phyloP scores from a whole-genome alignment of 2,797 vertebrate genomes.

The Carcharodon carcharias region DNA sequence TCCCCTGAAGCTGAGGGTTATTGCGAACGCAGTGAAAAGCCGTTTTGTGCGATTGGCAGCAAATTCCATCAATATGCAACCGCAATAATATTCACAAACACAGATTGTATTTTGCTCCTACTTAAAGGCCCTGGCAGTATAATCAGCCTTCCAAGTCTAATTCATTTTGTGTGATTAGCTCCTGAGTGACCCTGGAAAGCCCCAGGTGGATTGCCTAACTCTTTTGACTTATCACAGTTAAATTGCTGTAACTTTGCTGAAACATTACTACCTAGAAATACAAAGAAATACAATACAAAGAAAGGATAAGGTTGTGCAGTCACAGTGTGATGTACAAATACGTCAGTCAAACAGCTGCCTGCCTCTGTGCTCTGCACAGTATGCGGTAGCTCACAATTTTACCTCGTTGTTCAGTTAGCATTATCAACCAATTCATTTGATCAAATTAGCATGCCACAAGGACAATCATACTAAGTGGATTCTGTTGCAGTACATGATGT shows the following conservation, averaged over 20 bases:
- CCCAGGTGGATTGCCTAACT: background rate
- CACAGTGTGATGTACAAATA: too few relatives aligned
- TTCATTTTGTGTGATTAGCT: background rate
- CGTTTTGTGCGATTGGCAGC: background rate
- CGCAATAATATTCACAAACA: constrained; percentile 8
- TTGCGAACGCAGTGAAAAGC: background rate
- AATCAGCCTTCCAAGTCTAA: background rate
- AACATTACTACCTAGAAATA: background rate
- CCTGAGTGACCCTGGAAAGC: background rate
- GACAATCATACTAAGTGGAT: background rate
- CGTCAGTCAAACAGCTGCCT: background rate
- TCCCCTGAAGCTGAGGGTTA: background rate
- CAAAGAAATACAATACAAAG: background rate
- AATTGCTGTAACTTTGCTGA: background rate
- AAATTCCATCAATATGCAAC: background rate
- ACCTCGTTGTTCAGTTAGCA: background rate
- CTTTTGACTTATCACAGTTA: background rate
- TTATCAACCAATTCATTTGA: background rate
- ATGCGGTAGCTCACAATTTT: background rate
- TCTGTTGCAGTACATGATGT: background rate
- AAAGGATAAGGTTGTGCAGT: background rate
- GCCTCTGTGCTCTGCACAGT: background rate
- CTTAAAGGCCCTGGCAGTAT: background rate
- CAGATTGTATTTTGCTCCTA: background rate
- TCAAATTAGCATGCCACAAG: background rate